Evolutionary conservation across 2,113 vertebrate genomes (phyloP).

Genomic region (Furnarius figulus): DNA sequence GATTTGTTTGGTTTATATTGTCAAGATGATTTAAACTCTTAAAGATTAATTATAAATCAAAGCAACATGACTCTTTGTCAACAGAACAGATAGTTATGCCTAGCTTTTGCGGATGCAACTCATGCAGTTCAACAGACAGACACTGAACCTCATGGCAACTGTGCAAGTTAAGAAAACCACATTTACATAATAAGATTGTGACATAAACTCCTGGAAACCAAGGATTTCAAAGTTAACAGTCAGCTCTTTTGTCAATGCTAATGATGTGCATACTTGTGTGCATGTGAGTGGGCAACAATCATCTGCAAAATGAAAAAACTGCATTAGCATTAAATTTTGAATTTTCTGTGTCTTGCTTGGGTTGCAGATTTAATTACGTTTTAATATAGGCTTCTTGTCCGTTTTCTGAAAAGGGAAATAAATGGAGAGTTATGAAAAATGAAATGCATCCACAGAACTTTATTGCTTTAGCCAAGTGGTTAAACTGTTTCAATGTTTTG

Average conservation of each 20-base stretch:
- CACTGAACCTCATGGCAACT: not conserved
- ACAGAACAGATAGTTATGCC: not conserved
- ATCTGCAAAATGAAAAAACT: slow-evolving; percentile 11
- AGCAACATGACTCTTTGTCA: not conserved
- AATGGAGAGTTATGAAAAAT: not conserved
- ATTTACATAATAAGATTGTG: slow-evolving; percentile 31
- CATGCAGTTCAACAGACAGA: not conserved
- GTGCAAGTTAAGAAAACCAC: not conserved
- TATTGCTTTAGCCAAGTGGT: not conserved
- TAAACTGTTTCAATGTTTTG: slow-evolving; percentile 9
- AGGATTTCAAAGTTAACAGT: not conserved
- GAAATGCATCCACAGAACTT: not conserved
- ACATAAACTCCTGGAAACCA: slow-evolving; percentile 39
- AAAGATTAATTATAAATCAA: slow-evolving; percentile 53
- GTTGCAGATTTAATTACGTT: slow-evolving; percentile 30
- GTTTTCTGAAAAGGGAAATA: not conserved
- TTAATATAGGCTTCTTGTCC: not conserved
- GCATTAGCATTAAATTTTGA: not conserved
- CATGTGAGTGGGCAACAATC: slow-evolving; percentile 3
- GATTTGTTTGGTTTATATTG: not conserved
- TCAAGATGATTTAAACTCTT: not conserved
- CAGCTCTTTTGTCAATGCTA: not conserved
- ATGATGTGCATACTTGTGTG: not conserved
- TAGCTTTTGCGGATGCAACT: not conserved
- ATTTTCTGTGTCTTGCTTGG: slow-evolving; percentile 29